Percentiles rank a stretch among this genome's conserved stretches.
Conservation (phyloP, 2,888 invertebrate species). For the Agelastica alni region DNA sequence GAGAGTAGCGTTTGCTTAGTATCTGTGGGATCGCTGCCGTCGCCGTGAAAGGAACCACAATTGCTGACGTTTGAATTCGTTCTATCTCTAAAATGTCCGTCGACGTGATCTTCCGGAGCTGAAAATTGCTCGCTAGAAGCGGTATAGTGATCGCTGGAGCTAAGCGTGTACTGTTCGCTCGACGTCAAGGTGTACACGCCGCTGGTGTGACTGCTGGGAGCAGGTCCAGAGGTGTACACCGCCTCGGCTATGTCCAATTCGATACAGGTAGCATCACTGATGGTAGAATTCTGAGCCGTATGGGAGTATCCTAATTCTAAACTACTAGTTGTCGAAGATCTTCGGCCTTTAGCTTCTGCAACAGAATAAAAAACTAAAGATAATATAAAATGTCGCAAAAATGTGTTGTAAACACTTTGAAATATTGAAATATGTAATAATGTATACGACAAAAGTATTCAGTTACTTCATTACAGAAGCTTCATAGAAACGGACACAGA, state of each 20-base stretch:
- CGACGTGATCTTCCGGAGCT: constrained; percentile 53
- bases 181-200: constrained; percentile 83
- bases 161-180: constrained; percentile 59
- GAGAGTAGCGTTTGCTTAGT: constrained; percentile 75
- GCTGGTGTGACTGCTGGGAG: constrained; percentile 81
- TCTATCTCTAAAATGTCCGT: constrained; percentile 64
- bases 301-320: constrained; percentile 84
- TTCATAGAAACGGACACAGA: too few relatives aligned
- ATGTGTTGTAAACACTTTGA: too few relatives aligned
- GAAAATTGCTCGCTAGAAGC: constrained; percentile 46
- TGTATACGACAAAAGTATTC: too few relatives aligned
- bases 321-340: constrained; percentile 79
- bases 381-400: too few relatives aligned
- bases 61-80: constrained; percentile 81
- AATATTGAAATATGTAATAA: too few relatives aligned
- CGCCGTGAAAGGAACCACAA: constrained; percentile 80
- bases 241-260: constrained; percentile 63
- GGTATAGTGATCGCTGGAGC: constrained; percentile 50
- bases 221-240: constrained; percentile 64
- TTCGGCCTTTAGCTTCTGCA: constrained; percentile 59
- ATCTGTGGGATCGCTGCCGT: constrained; percentile 87
- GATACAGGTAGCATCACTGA: constrained; percentile 73
- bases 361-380: constrained; percentile 33
- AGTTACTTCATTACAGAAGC: too few relatives aligned
- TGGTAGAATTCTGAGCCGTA: constrained; percentile 82